Evolutionary conservation across 1,140 invertebrate genomes (phyloP), one percentile per base, ranked within the genome.

Genomic region (Maniola jurtina): DNA sequence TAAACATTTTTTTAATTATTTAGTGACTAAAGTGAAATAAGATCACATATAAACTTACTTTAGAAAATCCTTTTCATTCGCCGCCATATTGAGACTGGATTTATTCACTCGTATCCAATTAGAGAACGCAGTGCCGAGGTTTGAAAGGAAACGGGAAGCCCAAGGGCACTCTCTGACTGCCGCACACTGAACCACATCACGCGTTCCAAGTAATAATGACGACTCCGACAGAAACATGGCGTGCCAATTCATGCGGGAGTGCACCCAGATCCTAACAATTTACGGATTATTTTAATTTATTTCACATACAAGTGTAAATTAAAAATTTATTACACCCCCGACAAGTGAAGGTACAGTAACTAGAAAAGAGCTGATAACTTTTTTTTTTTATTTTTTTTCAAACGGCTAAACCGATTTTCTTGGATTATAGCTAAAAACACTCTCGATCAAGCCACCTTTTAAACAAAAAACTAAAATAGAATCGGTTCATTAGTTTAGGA

Each of bases 121-220:
- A 13, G 62, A 57, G 34, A 90, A 89, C 0, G 83, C 67, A 10
- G 61, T 36, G 3, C 79, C 77, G n/a, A 90, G 66, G 52, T 71
- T 76, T 2, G 60, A 55, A 0, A 90, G 75, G 34, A 84, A 90
- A 15, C 64, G 71, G 5, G 77, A 58, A 6, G 77, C 79, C 88
- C 88, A 90, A 0, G 83, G 80, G 40, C 88, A 90, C 50, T 90
- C 85, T 2, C 56, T 71, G 6, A 81, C 76, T 4, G 88, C 79
- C 7, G 84, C 85, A 6, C 61, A 64, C 36, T 80, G 76, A 6
- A 86, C 76, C 2, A 80, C 10, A 35, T 89, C 84, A 16, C 77
- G 72, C 6, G 73, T 70, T 0, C 86, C 85, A 1, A 90, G 72
- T 6, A 86, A 70, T 2, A 90, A 40, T 0, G 77, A 64, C 1